A percentile compares a stretch with the other conserved stretches of the same genome.
Evolutionary conservation across 1,140 invertebrate species (phyloP).

Genomic region (Achroia grisella): DNA sequence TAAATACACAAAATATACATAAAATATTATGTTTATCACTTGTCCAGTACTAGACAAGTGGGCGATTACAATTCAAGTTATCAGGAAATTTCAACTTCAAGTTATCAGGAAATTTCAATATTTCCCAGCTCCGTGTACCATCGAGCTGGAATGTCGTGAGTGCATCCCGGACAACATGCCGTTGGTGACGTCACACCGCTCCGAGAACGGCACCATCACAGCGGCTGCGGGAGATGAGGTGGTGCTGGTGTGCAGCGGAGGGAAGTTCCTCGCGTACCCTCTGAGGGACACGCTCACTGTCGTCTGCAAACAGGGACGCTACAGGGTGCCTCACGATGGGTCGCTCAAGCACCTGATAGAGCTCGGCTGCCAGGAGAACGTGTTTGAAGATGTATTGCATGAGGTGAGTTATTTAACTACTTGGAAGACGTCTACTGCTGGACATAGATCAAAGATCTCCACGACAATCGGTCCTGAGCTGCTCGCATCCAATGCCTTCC

Average conservation of each 20-base stretch:
- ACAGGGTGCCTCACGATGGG: conserved; percentile 29
- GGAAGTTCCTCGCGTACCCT: conserved; percentile 47
- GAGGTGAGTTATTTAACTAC: conserved; percentile 14
- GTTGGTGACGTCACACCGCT: conserved; percentile 51
- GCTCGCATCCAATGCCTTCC: no score
- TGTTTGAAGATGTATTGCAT: conserved; percentile 62
- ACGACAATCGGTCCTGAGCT: no score
- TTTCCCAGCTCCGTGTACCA: conserved; percentile 37
- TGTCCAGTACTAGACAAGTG: no score
- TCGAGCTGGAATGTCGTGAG: conserved; percentile 55
- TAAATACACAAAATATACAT: no score
- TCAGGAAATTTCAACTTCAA: no score
- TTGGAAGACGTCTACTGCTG: no score
- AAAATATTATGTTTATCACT: no score
- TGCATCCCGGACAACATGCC: conserved; percentile 64
- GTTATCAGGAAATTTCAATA: no score
- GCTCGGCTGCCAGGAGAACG: conserved; percentile 57
- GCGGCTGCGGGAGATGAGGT: conserved; percentile 40
- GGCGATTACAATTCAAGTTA: no score
- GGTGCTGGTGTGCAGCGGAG: conserved; percentile 43
- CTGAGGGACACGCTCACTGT: conserved; percentile 25
- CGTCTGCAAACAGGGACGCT: conserved; percentile 45
- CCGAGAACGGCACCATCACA: conserved; percentile 21
- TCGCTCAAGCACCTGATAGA: conserved; percentile 40
- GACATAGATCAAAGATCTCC: no score